Conservation (phyloP, 1,140 invertebrate genomes). For the Zaprionus capensis region DNA sequence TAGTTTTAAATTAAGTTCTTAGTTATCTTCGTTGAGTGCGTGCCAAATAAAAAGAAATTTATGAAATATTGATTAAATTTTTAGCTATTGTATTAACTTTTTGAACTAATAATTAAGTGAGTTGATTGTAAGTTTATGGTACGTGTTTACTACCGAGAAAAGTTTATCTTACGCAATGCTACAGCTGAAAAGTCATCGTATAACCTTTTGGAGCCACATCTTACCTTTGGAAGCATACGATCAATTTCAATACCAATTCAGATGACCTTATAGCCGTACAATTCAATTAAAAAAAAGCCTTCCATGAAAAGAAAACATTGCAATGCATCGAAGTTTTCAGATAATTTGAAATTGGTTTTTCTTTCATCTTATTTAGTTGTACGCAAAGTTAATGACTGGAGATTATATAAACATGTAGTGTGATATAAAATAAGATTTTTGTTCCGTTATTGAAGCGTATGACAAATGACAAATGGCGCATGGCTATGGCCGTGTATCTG, state of each 20-base stretch:
- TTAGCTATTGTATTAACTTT: conserved; percentile 42
- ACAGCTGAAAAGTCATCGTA: conserved; percentile 37
- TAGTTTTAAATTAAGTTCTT: conserved; percentile 48
- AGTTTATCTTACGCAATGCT: conserved; percentile 16
- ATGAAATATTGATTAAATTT: conserved; percentile 59
- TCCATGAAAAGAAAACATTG: conserved; percentile 44
- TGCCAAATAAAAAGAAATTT: conserved; percentile 79
- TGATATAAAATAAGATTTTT: conserved; percentile 58
- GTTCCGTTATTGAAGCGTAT: conserved; percentile 64
- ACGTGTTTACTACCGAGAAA: conserved; percentile 52
- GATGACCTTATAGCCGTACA: conserved; percentile 52
- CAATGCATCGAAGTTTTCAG: conserved; percentile 70
- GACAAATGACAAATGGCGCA: conserved; percentile 59
- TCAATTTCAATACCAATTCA: conserved; percentile 30
- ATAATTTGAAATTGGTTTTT: conserved; percentile 62
- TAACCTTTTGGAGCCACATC: conserved; percentile 21
- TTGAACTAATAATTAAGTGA: conserved; percentile 37
- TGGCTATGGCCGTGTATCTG: conserved; percentile 36
- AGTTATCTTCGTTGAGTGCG: conserved; percentile 56
- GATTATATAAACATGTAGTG: conserved; percentile 70
- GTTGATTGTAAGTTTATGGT: conserved; percentile 35
- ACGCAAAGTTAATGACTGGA: conserved; percentile 84
- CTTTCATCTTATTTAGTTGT: conserved; percentile 42
- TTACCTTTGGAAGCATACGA: conserved; percentile 29
- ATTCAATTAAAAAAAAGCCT: conserved; percentile 42